These are phyloP conservation scores for Anarsia innoxiella DNA, from an alignment of 2,888 invertebrate genomes.

Conservation along the genomic window DNA sequence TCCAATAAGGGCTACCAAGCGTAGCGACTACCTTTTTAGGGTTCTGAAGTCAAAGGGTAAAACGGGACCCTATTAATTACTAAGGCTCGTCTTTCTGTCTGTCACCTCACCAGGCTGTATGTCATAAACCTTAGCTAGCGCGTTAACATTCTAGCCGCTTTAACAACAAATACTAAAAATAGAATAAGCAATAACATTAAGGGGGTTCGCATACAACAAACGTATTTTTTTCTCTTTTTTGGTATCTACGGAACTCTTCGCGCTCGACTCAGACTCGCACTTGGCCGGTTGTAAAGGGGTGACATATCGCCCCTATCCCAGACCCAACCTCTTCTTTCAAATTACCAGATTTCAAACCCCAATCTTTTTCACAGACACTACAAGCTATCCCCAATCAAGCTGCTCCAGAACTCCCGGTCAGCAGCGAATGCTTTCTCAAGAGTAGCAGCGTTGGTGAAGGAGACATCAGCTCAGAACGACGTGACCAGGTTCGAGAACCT, in stretches of 20 bases:
- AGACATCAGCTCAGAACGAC: slow-evolving; percentile 26
- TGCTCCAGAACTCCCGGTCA: slow-evolving; percentile 70
- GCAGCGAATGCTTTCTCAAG: slow-evolving; percentile 52
- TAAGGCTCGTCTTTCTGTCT: too few relatives aligned
- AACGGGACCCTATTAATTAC: too few relatives aligned
- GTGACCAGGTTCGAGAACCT: slow-evolving; percentile 73
- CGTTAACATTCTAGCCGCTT: too few relatives aligned
- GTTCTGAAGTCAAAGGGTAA: background rate
- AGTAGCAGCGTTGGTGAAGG: slow-evolving; percentile 72
- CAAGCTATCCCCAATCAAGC: slow-evolving; percentile 71
- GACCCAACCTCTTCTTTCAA: too few relatives aligned
- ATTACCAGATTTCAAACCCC: too few relatives aligned
- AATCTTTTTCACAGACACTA: slow-evolving; percentile 57
- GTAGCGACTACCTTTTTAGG: background rate
- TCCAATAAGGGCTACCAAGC: background rate
- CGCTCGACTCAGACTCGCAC: too few relatives aligned
- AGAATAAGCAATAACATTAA: too few relatives aligned
- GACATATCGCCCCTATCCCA: too few relatives aligned
- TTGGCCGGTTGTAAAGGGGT: too few relatives aligned
- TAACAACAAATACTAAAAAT: too few relatives aligned
- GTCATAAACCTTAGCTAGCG: too few relatives aligned
- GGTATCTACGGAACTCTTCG: background rate
- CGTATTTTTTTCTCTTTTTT: background rate
- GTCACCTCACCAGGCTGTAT: background rate
- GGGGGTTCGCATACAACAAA: background rate